phyloP scores from a whole-genome alignment of 2,113 vertebrate species.

The Gallinago jamesoni region DNA sequence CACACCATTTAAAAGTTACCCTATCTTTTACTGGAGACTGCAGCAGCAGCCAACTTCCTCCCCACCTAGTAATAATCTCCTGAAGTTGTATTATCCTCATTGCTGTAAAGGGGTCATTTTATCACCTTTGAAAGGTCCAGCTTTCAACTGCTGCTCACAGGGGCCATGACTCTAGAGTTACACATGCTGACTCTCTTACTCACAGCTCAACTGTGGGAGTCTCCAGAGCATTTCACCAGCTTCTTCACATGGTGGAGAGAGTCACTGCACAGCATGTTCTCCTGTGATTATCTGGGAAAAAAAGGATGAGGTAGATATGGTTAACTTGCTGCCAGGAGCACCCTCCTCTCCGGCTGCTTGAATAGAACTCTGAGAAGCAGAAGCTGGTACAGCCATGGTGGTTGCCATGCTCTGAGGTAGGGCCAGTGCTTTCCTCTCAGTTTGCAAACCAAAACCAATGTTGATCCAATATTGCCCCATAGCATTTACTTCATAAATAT shows the following conservation, averaged over 20 bases:
- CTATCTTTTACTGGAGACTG: background rate
- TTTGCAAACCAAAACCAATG: background rate
- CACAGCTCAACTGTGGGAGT: background rate
- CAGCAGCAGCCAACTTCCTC: background rate
- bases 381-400: background rate
- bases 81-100: background rate
- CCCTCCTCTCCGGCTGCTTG: background rate
- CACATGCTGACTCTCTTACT: background rate
- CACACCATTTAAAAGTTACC: background rate
- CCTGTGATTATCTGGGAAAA: background rate
- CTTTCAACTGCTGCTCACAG: background rate
- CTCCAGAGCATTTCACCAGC: background rate
- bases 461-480: background rate
- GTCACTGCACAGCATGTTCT: background rate
- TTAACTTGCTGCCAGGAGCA: background rate
- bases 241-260: background rate
- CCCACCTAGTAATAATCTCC: background rate
- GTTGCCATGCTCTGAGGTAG: background rate
- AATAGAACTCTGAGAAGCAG: background rate
- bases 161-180: background rate
- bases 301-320: background rate
- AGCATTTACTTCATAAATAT: constrained; percentile 27
- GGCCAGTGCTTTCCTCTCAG: background rate
- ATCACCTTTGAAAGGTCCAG: background rate
- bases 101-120: background rate